Base-by-base conservation (phyloP, 2,113 vertebrate species). In the Trogon surrucura region DNA sequence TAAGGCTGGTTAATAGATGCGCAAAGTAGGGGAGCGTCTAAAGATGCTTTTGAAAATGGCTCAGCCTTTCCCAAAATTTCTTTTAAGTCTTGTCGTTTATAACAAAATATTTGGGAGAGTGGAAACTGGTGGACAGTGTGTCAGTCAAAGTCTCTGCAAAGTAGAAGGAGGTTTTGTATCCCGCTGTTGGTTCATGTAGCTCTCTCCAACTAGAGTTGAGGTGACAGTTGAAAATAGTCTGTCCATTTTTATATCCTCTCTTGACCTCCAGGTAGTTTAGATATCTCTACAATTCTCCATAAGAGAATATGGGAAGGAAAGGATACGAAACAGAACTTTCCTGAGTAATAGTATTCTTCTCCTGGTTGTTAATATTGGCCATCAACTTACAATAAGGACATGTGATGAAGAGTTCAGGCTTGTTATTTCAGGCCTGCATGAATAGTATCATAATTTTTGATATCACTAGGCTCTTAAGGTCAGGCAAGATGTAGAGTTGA, bases 161-260 rank as follows among this genome's bases (percentile, higher is more conserved):
- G 51, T 23, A 29, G 51, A 50, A 64, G 27, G 19, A 81, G 11
- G 13, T 6, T 48, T 48, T 79, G 44, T 34, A 32, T 58, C 45
- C 30, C 0, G 0, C 16, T 70, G 34, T n/a, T 2, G 0, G 72
- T 60, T 92, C 29, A 14, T 6, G n/a, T 16, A 20, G 51, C 11
- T 38, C 79, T 67, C 48, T 34, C 2, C 32, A 32, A 11, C 62
- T n/a, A 36, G 13, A 21, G 8, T 64, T n/a, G 44, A 45, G 48
- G 53, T 72, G 64, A 27, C 15, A 58, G 25, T 6, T 80, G 54
- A 26, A 84, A 90, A 53, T 18, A 73, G 18, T 11, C 25, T 64
- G 66, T 72, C 36, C 25, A 13, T 13, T 88, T 85, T 57, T 51
- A 9, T 38, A 45, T 21, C 44, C 27, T 71, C 30, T 86, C 53